Conservation (phyloP, 2,888 invertebrate genomes). For the Drosophila testacea region DNA sequence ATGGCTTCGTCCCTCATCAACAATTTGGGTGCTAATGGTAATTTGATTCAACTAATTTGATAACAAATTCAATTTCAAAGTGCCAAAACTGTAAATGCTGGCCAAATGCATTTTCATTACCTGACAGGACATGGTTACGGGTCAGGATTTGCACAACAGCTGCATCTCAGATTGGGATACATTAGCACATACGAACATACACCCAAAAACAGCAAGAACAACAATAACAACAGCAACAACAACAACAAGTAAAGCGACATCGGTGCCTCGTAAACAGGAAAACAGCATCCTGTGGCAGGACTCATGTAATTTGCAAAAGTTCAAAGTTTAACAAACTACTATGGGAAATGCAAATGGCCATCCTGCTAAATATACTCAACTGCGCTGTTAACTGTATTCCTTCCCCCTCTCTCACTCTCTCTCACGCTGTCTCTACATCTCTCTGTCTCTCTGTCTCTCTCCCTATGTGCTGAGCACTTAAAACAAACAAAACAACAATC, state of each 20-base stretch:
- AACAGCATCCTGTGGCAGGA: slow-evolving; percentile 73
- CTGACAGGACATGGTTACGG: slow-evolving; percentile 31
- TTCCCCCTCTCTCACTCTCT: not conserved
- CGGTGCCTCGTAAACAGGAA: slow-evolving; percentile 55
- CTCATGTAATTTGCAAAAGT: slow-evolving; percentile 81
- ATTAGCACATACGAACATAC: slow-evolving; percentile 58
- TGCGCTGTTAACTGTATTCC: slow-evolving; percentile 19
- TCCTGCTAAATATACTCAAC: slow-evolving; percentile 47
- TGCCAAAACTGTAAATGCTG: slow-evolving; percentile 60
- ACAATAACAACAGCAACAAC: slow-evolving; percentile 14
- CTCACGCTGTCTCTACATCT: not conserved
- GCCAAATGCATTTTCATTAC: slow-evolving; percentile 58
- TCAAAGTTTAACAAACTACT: slow-evolving; percentile 80
- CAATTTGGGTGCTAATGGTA: slow-evolving; percentile 47
- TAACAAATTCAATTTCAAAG: slow-evolving; percentile 78
- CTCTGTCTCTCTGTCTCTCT: not conserved
- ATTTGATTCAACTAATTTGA: slow-evolving; percentile 75
- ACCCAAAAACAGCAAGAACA: slow-evolving; percentile 2
- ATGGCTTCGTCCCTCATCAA: slow-evolving; percentile 10
- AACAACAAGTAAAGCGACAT: slow-evolving; percentile 20
- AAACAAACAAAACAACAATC: slow-evolving; percentile 63
- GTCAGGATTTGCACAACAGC: slow-evolving; percentile 28
- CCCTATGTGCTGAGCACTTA: not conserved
- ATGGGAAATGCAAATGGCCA: slow-evolving; percentile 73
- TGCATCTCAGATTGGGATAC: slow-evolving; percentile 43